These are phyloP conservation scores for Falcunculus frontatus DNA, from an alignment of 2,113 vertebrate genomes.

Conservation along the genomic window DNA sequence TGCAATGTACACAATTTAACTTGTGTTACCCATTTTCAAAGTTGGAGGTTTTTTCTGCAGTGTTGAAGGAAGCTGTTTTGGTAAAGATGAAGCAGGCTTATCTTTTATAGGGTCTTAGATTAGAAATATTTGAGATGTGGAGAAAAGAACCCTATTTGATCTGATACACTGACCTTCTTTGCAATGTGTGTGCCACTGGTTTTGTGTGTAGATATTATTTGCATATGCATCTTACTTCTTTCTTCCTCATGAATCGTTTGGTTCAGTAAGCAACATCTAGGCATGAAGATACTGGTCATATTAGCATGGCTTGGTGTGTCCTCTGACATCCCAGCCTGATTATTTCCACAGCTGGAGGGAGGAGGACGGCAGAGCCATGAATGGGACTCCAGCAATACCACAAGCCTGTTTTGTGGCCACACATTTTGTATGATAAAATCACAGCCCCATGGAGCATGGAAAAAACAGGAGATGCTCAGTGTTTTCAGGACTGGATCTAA, in stretches of 20 bases:
- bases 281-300: background rate
- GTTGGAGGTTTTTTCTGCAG: too few relatives aligned
- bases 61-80: background rate
- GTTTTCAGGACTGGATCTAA: background rate
- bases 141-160: background rate
- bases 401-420: background rate
- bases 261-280: background rate
- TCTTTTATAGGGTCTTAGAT: background rate
- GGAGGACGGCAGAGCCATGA: background rate
- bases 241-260: background rate
- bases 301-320: background rate
- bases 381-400: background rate
- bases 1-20: background rate
- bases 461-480: background rate
- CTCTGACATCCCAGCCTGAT: background rate
- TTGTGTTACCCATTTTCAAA: background rate
- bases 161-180: background rate
- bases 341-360: background rate
- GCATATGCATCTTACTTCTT: background rate
- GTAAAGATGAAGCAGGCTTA: background rate
- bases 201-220: background rate
- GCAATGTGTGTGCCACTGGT: background rate
- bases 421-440: background rate
- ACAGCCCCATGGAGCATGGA: background rate
- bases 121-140: background rate